A percentile compares a stretch with the other conserved stretches of the same genome.
These are phyloP conservation scores for Bettongia penicillata DNA, from an alignment of 2,113 vertebrate species.

Conservation along the genomic window DNA sequence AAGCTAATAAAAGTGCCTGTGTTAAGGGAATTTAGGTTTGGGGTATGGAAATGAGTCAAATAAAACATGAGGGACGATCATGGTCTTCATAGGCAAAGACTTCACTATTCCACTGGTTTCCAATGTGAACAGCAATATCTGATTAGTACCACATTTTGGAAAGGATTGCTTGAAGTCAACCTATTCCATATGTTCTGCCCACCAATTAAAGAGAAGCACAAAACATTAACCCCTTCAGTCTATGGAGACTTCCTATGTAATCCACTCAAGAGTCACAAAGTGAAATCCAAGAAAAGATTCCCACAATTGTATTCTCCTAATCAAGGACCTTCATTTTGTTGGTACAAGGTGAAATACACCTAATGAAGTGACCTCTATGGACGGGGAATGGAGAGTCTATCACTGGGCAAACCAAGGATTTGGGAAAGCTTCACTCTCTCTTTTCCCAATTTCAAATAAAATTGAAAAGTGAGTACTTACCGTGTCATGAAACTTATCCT, in stretches of 20 bases:
- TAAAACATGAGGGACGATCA: neutral
- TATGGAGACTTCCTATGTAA: conserved; percentile 7
- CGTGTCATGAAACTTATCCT: conserved; percentile 92
- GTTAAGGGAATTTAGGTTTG: neutral
- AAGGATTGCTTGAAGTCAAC: conserved; percentile 53
- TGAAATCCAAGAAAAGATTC: conserved; percentile 23
- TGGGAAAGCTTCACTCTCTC: neutral
- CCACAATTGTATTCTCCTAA: conserved; percentile 8
- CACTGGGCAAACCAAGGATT: neutral
- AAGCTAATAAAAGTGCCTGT: neutral
- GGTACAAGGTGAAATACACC: conserved; percentile 36
- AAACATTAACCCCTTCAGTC: conserved; percentile 15
- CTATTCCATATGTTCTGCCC: conserved; percentile 47
- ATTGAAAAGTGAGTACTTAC: conserved; percentile 86
- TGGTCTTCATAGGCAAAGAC: neutral
- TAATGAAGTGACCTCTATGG: neutral
- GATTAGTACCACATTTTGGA: conserved; percentile 56
- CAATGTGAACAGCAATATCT: conserved; percentile 35
- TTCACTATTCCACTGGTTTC: conserved; percentile 8
- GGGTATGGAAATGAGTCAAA: neutral
- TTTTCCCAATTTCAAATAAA: conserved; percentile 20
- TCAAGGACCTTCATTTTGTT: neutral
- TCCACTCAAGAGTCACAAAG: conserved; percentile 1
- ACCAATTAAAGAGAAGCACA: conserved; percentile 42
- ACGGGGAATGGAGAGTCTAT: neutral